phyloP scores from a whole-genome alignment of 1,140 invertebrate genomes.

The Venturia canescens region DNA sequence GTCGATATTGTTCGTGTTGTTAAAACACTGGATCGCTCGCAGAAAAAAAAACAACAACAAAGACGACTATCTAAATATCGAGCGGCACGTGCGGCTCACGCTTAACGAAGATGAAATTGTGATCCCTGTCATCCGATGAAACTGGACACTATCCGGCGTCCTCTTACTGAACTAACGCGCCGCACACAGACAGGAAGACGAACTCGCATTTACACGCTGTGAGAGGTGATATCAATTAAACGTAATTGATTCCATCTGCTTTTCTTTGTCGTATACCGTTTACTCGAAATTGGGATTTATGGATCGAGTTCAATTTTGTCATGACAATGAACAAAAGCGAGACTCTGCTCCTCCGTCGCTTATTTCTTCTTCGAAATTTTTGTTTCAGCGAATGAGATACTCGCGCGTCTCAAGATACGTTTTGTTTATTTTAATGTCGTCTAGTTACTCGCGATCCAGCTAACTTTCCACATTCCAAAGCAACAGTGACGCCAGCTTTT shows the following conservation, averaged over 20 bases:
- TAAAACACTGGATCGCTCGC: background rate
- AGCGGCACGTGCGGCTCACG: background rate
- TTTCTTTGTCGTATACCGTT: slow-evolving; percentile 57
- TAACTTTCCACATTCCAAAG: too few species aligned
- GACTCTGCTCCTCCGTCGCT: slow-evolving; percentile 36
- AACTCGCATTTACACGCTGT: background rate
- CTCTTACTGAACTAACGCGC: background rate
- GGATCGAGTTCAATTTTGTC: slow-evolving; percentile 45
- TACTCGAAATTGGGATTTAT: slow-evolving; percentile 69
- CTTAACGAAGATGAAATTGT: background rate
- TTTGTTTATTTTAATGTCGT: background rate
- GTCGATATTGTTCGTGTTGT: too few species aligned
- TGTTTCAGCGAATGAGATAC: background rate
- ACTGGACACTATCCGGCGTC: slow-evolving; percentile 26
- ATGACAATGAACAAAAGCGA: background rate
- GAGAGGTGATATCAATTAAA: slow-evolving; percentile 63
- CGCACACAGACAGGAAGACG: background rate
- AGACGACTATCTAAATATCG: background rate
- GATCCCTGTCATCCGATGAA: slow-evolving; percentile 30
- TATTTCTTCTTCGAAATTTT: slow-evolving; percentile 29
- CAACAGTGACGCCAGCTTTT: too few species aligned
- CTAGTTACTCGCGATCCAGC: too few species aligned
- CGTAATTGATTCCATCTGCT: slow-evolving; percentile 68
- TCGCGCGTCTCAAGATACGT: background rate
- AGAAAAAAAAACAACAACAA: slow-evolving; percentile 2